Evolutionary conservation across 2,113 vertebrate species (phyloP).

Genomic region (Notarius lentiginosus): DNA sequence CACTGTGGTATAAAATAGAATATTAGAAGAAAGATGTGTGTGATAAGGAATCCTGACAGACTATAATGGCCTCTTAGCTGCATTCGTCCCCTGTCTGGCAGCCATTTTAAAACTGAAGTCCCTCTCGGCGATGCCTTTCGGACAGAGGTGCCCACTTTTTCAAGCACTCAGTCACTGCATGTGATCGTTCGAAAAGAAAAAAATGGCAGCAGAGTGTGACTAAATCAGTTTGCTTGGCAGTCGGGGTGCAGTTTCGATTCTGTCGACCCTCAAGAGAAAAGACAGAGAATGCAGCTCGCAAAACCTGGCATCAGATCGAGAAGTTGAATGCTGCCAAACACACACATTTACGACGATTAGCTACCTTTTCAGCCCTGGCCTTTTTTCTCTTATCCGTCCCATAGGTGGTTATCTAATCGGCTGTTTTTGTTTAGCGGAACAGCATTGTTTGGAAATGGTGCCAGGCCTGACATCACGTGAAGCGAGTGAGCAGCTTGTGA

Average conservation of each 20-base stretch:
- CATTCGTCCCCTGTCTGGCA: constrained; percentile 78
- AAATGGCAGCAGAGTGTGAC: constrained; percentile 64
- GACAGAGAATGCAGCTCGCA: constrained; percentile 41
- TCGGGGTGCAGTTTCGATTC: constrained; percentile 58
- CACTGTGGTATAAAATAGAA: neutral
- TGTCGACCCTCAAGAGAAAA: constrained; percentile 57
- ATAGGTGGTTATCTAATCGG: constrained; percentile 61
- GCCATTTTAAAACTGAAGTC: constrained; percentile 19
- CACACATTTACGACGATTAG: constrained; percentile 67
- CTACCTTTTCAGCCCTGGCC: constrained; percentile 61
- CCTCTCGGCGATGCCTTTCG: constrained; percentile 25
- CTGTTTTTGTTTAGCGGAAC: constrained; percentile 60
- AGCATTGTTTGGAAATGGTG: constrained; percentile 47
- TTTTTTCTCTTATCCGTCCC: constrained; percentile 53
- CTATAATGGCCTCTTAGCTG: constrained; percentile 75
- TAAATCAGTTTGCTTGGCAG: constrained; percentile 71
- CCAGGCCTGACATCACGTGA: constrained; percentile 53
- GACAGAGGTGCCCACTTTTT: constrained; percentile 18
- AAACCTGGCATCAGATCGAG: constrained; percentile 63
- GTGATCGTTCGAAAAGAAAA: constrained; percentile 59
- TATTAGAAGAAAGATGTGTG: constrained; percentile 68
- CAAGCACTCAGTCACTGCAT: constrained; percentile 41
- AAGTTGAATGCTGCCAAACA: constrained; percentile 63
- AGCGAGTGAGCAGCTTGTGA: constrained; percentile 2
- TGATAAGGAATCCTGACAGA: constrained; percentile 83